Evolutionary conservation across 2,113 vertebrate genomes (phyloP).

Genomic region (Aramus guarauna): DNA sequence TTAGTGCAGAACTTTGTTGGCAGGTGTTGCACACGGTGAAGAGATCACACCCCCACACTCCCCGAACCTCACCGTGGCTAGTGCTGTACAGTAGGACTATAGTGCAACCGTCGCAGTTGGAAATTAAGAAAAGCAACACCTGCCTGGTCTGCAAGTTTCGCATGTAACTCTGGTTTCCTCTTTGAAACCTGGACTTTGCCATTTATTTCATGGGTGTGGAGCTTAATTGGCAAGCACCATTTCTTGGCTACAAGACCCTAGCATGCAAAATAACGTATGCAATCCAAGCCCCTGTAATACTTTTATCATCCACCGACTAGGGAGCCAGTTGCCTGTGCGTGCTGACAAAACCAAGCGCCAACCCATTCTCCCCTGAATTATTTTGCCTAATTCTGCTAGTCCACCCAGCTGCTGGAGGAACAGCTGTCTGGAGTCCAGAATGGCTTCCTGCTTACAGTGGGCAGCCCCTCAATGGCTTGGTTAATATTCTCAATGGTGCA

Average conservation of each 20-base stretch:
- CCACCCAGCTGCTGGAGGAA: not conserved
- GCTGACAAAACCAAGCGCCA: not conserved
- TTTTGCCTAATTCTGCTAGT: not conserved
- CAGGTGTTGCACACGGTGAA: not conserved
- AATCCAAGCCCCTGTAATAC: not conserved
- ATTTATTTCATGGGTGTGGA: not conserved
- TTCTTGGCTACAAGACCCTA: not conserved
- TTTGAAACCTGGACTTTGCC: constrained; percentile 17
- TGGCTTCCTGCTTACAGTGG: not conserved
- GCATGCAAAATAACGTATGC: not conserved
- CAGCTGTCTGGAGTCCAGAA: not conserved
- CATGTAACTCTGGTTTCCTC: not conserved
- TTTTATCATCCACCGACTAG: not conserved
- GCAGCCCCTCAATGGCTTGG: not conserved
- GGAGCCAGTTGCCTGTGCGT: not conserved
- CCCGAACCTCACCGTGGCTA: rapidly evolving
- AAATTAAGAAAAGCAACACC: not conserved
- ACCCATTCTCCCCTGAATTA: not conserved
- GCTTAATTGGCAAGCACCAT: not conserved
- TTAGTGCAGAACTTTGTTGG: not conserved
- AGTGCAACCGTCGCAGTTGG: not conserved
- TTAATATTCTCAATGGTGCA: not conserved
- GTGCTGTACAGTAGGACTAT: not conserved
- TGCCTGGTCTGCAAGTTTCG: not conserved
- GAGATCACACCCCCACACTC: not conserved